Conservation (phyloP, 2,888 invertebrate genomes). For the Stenolophus ochropezus region DNA sequence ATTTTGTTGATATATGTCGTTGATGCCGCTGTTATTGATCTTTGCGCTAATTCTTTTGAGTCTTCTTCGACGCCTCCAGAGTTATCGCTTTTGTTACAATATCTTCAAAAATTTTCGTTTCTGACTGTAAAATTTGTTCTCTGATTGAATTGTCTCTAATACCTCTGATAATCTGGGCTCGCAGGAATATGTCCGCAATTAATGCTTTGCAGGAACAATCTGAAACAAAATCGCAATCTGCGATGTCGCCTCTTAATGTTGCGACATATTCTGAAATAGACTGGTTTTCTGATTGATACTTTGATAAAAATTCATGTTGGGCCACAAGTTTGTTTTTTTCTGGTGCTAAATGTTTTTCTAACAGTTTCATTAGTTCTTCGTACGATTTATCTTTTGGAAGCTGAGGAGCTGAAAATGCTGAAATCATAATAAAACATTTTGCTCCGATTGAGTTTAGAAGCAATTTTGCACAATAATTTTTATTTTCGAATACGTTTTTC, state of each 20-base stretch:
- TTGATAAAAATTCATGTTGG: slow-evolving; percentile 25
- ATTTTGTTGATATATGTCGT: too few relatives aligned
- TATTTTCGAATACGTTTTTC: not conserved
- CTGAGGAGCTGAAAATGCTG: slow-evolving; percentile 46
- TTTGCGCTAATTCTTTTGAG: too few relatives aligned
- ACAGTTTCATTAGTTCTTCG: slow-evolving; percentile 12
- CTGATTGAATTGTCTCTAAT: slow-evolving; percentile 40
- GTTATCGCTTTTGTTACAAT: slow-evolving; percentile 56
- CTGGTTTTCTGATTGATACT: slow-evolving; percentile 50
- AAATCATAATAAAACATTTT: slow-evolving; percentile 40
- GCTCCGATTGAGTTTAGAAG: not conserved
- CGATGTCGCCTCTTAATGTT: not conserved
- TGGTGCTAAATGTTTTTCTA: slow-evolving; percentile 52
- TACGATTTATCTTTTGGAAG: slow-evolving; percentile 31
- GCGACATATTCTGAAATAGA: slow-evolving; percentile 49
- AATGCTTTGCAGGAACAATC: not conserved
- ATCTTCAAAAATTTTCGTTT: slow-evolving; percentile 37
- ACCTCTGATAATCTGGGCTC: slow-evolving; percentile 11
- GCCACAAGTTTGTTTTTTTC: slow-evolving; percentile 13
- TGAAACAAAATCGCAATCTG: not conserved
- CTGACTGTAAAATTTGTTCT: slow-evolving; percentile 54
- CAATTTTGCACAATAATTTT: slow-evolving; percentile 50
- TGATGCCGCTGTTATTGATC: too few relatives aligned
- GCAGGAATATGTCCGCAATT: slow-evolving; percentile 1
- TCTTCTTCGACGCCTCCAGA: slow-evolving; percentile 55